Evolutionary conservation across 2,888 invertebrate genomes (phyloP).

Genomic region (Xiphydria camelus): DNA sequence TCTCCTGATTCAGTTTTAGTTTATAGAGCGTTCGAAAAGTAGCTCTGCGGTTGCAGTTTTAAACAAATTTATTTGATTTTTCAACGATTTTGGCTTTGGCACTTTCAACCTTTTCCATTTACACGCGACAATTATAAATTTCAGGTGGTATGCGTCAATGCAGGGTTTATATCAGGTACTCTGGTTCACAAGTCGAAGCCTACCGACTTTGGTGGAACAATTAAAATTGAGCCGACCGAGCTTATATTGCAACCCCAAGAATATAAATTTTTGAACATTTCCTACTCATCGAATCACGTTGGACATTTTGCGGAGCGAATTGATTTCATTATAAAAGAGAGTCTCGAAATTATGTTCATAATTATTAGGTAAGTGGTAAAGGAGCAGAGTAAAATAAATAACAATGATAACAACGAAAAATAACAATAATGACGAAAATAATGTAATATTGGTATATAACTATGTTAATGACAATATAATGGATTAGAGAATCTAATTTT

Average conservation of each 20-base stretch:
- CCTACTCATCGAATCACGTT: conserved; percentile 63
- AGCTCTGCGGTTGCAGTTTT: too few species aligned
- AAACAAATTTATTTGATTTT: too few species aligned
- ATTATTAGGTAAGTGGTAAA: conserved; percentile 64
- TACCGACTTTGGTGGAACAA: conserved; percentile 63
- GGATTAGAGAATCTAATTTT: conserved; percentile 4
- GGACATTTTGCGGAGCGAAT: conserved; percentile 68
- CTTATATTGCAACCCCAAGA: conserved; percentile 60
- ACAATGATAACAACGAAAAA: neutral
- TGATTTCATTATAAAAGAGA: conserved; percentile 64
- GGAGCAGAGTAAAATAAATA: neutral
- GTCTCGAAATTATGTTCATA: conserved; percentile 61
- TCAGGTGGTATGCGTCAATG: conserved; percentile 42
- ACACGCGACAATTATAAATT: conserved; percentile 1
- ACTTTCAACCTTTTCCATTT: too few species aligned
- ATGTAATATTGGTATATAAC: neutral
- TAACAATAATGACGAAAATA: too few species aligned
- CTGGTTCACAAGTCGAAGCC: conserved; percentile 59
- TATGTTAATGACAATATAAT: neutral
- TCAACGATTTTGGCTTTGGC: too few species aligned
- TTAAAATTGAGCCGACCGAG: conserved; percentile 60
- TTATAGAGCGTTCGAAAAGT: too few species aligned
- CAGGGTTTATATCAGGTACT: conserved; percentile 66
- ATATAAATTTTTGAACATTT: conserved; percentile 61
- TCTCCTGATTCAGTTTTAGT: too few species aligned